phyloP scores from a whole-genome alignment of 2,797 vertebrate genomes.

The Lindbergichthys nudifrons region DNA sequence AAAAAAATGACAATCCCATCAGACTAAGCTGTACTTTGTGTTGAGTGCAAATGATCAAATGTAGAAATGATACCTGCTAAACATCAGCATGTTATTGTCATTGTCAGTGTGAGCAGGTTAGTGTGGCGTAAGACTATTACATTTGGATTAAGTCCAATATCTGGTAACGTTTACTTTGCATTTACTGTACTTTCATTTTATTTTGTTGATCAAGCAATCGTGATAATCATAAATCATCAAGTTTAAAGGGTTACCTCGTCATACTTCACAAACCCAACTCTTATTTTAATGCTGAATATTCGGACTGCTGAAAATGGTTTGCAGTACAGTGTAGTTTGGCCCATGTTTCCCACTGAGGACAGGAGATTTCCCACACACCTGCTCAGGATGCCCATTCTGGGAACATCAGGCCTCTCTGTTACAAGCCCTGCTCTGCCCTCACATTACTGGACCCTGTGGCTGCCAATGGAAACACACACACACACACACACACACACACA shows the following conservation, averaged over 20 bases:
- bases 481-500: constrained; percentile 26
- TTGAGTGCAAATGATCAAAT: neutral
- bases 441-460: constrained; percentile 43
- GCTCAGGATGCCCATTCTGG: constrained; percentile 39
- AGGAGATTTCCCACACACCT: constrained; percentile 47
- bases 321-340: neutral
- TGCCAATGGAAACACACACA: constrained; percentile 44
- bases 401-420: constrained; percentile 57
- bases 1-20: neutral
- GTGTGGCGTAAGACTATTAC: neutral
- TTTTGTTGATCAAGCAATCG: neutral
- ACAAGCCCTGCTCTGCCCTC: constrained; percentile 60
- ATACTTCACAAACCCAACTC: too few relatives aligned
- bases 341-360: constrained; percentile 10
- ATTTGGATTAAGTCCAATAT: neutral
- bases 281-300: neutral
- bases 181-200: neutral
- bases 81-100: neutral
- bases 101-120: neutral
- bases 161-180: neutral
- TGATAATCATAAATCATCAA: neutral
- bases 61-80: too few relatives aligned
- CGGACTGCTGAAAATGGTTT: neutral
- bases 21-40: neutral
- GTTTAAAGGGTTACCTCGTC: neutral